Evolutionary conservation across 2,797 vertebrate genomes (phyloP).

Genomic region (Cichlasoma orientale): DNA sequence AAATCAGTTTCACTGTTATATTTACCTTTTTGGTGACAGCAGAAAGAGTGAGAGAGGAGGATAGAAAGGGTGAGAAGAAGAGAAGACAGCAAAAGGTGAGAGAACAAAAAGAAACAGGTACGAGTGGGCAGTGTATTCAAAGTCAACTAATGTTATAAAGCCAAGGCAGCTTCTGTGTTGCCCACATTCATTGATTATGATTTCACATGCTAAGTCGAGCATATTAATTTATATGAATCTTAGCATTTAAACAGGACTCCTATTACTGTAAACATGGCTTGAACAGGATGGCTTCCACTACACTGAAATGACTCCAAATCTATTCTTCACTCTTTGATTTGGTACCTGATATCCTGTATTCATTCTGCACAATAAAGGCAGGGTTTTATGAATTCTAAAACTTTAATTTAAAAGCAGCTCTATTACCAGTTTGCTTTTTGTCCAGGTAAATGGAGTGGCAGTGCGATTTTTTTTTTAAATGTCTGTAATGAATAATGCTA

Average conservation of each 20-base stretch:
- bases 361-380: not conserved
- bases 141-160: not conserved
- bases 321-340: not conserved
- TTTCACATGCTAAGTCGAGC: not conserved
- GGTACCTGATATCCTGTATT: not conserved
- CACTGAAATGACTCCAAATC: not conserved
- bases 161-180: too few species aligned
- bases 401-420: not conserved
- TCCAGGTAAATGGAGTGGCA: not conserved
- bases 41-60: not conserved
- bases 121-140: not conserved
- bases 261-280: not conserved
- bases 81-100: not conserved
- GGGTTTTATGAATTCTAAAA: not conserved
- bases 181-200: not conserved
- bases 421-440: not conserved
- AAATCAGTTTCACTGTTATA: not conserved
- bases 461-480: not conserved
- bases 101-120: not conserved
- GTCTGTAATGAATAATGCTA: too few species aligned
- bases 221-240: not conserved
- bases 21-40: not conserved
- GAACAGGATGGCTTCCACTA: not conserved
- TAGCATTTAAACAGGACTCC: not conserved
- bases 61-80: not conserved